Evolutionary conservation across 2,113 vertebrate species (phyloP).

Genomic region (Psilopogon haemacephalus): DNA sequence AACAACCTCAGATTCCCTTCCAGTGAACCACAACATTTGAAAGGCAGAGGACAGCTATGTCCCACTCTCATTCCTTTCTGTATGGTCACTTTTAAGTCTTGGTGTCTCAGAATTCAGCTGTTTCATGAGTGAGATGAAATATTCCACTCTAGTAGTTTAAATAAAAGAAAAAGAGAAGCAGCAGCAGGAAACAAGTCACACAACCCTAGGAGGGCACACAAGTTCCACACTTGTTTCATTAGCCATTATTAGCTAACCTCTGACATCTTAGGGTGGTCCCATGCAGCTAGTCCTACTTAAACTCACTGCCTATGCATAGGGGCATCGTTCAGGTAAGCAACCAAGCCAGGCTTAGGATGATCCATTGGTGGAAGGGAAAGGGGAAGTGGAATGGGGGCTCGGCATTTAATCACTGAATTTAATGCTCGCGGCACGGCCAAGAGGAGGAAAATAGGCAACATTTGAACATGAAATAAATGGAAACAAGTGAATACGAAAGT

Average conservation of each 20-base stretch:
- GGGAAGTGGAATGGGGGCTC: not conserved
- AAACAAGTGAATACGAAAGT: constrained; percentile 69
- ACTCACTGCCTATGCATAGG: not conserved
- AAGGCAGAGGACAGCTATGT: not conserved
- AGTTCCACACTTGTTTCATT: constrained; percentile 33
- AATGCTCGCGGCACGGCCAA: constrained; percentile 54
- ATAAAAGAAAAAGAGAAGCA: not conserved
- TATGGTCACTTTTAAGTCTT: not conserved
- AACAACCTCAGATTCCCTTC: not conserved
- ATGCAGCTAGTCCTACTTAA: not conserved
- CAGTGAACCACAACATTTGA: not conserved
- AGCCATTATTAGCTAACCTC: not conserved
- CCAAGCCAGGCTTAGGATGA: not conserved
- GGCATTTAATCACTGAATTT: constrained; percentile 42
- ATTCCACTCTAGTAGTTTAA: not conserved
- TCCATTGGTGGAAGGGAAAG: not conserved
- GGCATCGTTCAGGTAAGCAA: not conserved
- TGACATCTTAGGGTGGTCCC: not conserved
- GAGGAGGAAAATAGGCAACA: constrained; percentile 39
- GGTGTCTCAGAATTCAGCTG: not conserved
- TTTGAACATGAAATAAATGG: constrained; percentile 66
- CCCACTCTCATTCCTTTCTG: not conserved
- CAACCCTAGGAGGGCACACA: not conserved
- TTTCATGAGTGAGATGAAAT: not conserved
- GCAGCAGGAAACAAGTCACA: not conserved